A percentile compares a stretch with the other conserved stretches of the same genome.
phyloP scores from a whole-genome alignment of 2,113 vertebrate genomes.

The Sinocyclocheilus grahami region DNA sequence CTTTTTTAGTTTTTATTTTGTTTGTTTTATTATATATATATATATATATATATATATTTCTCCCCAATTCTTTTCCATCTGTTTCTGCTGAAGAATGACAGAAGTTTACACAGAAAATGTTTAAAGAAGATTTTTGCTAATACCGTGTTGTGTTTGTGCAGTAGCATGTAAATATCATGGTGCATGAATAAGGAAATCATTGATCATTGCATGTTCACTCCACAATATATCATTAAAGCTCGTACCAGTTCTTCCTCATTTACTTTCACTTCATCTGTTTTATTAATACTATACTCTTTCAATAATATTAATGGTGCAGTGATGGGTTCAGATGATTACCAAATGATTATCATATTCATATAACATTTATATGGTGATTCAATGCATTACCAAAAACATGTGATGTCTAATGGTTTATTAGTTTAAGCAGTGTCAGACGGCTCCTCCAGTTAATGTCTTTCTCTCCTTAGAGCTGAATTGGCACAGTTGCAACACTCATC shows the following conservation, averaged over 20 bases:
- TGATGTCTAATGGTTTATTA: background rate
- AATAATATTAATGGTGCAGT: background rate
- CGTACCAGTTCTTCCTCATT: background rate
- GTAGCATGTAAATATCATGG: background rate
- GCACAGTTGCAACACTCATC: background rate
- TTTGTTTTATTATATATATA: too few species aligned
- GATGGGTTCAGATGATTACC: background rate
- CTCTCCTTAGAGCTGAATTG: background rate
- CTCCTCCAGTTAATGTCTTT: background rate
- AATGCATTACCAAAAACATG: background rate
- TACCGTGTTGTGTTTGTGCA: background rate
- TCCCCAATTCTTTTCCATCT: background rate
- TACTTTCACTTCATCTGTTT: background rate
- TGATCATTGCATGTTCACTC: background rate
- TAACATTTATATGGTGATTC: background rate
- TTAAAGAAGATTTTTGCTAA: too few species aligned
- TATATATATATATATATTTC: background rate
- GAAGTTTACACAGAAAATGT: too few species aligned
- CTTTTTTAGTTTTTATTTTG: too few species aligned
- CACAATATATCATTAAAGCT: background rate
- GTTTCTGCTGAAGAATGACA: too few species aligned
- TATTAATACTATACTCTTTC: background rate
- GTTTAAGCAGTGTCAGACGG: background rate
- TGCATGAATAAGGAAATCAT: background rate
- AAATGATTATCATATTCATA: background rate